These are phyloP conservation scores for Rousettus leschenaultii DNA, from an alignment of 2,113 vertebrate genomes.

Conservation along the genomic window DNA sequence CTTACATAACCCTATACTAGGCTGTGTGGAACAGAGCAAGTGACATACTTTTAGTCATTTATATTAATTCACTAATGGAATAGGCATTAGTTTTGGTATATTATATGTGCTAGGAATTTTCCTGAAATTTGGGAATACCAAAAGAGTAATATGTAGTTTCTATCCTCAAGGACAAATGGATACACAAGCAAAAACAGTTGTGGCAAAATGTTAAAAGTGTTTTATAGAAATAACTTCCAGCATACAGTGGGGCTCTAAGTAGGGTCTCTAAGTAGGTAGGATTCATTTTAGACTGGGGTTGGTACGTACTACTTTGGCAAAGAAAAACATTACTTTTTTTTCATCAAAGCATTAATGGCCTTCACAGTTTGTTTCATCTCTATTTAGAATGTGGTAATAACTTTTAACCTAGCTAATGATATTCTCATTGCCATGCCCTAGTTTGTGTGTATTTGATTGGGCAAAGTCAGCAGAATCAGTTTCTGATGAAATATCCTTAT, in stretches of 20 bases:
- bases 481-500: not conserved
- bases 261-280: too few relatives aligned
- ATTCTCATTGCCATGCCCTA: not conserved
- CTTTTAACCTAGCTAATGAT: not conserved
- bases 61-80: not conserved
- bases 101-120: not conserved
- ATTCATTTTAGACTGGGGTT: not conserved
- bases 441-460: not conserved
- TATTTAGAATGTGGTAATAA: not conserved
- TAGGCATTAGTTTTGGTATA: not conserved
- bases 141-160: not conserved
- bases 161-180: not conserved
- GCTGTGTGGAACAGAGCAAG: not conserved
- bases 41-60: not conserved
- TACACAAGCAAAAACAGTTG: not conserved
- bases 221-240: not conserved
- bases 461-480: not conserved
- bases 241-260: not conserved
- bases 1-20: not conserved
- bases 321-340: not conserved
- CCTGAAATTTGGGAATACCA: not conserved
- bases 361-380: not conserved
- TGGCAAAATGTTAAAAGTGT: not conserved
- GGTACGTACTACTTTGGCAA: fast-evolving
- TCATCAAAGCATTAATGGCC: not conserved